Evolutionary conservation across 2,113 vertebrate genomes (phyloP), one percentile per base, ranked within the genome.

Genomic region (Empidonax alnorum): DNA sequence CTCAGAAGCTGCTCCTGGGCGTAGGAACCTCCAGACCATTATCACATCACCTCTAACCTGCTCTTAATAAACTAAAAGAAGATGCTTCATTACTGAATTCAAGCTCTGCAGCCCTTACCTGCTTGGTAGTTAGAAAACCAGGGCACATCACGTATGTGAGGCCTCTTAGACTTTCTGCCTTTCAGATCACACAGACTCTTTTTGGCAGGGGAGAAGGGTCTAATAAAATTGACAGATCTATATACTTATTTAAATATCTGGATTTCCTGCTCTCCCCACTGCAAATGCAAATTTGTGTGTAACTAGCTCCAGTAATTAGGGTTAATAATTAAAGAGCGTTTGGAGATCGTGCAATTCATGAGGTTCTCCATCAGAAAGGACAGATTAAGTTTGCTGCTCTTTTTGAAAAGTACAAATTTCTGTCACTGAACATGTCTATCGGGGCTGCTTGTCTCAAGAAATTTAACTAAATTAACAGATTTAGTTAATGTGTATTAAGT

Each of bases 271-370:
- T 90, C 52, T 91, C 47, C 28, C n/a, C 12, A 25, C 68, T 81
- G 61, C 65, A 87, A 77, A 71, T 66, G 37, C 59, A 89, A 90
- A 71, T 87, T 46, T 72, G 52, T 31, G 24, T 53, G 69, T 37
- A 82, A 90, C 69, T 59, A 69, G 44, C 66, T 71, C 61, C 37
- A n/a, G 71, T 81, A 94, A 94, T 93, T 73, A 86, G 81, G 39
- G 80, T 75, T 91, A 95, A 92, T 89, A 75, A 72, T 81, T 93
- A 65, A 88, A 88, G 62, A 74, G 67, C 77, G 35, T 92, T 85
- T 77, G 78, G 84, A 94, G 74, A 83, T 77, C 8, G 22, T 85
- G 55, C 49, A 69, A 41, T 89, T 84, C 49, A 33, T 49, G 21
- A 85, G 88, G 63, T 56, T 74, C 47, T 79, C 71, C 53, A 73